phyloP scores from a whole-genome alignment of 2,888 invertebrate genomes.

The Microplitis deprimator region DNA sequence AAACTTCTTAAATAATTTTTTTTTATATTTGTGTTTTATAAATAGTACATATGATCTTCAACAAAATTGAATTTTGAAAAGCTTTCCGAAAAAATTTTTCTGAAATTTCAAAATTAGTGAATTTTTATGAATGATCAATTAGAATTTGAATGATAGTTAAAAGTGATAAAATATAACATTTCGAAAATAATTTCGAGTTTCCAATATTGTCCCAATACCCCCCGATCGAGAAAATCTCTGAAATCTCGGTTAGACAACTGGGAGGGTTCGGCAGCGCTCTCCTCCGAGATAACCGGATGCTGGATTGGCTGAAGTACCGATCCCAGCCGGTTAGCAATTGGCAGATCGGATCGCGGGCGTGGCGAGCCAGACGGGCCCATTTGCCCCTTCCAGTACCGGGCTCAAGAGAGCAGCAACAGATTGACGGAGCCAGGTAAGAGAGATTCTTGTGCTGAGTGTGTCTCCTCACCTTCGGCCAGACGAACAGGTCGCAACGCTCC shows the following conservation, averaged over 20 bases:
- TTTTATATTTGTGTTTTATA: too few relatives aligned
- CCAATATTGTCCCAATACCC: background rate
- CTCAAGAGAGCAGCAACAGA: constrained; percentile 44
- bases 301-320: constrained; percentile 54
- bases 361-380: constrained; percentile 36
- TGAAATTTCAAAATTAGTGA: too few relatives aligned
- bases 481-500: constrained; percentile 66
- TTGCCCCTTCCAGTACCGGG: constrained; percentile 34
- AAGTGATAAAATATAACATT: too few relatives aligned
- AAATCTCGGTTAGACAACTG: background rate
- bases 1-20: too few relatives aligned
- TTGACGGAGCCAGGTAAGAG: constrained; percentile 35
- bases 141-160: too few relatives aligned
- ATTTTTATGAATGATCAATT: too few relatives aligned
- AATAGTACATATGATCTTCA: too few relatives aligned
- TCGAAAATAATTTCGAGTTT: too few relatives aligned
- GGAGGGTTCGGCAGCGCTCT: constrained; percentile 35
- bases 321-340: constrained; percentile 50
- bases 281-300: background rate
- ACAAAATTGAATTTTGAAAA: too few relatives aligned
- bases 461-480: constrained; percentile 58
- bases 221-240: background rate
- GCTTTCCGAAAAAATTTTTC: too few relatives aligned
- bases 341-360: constrained; percentile 43
- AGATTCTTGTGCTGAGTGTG: background rate